These are phyloP conservation scores for Scylla paramamosain DNA, from an alignment of 1,140 invertebrate genomes.

Conservation along the genomic window DNA sequence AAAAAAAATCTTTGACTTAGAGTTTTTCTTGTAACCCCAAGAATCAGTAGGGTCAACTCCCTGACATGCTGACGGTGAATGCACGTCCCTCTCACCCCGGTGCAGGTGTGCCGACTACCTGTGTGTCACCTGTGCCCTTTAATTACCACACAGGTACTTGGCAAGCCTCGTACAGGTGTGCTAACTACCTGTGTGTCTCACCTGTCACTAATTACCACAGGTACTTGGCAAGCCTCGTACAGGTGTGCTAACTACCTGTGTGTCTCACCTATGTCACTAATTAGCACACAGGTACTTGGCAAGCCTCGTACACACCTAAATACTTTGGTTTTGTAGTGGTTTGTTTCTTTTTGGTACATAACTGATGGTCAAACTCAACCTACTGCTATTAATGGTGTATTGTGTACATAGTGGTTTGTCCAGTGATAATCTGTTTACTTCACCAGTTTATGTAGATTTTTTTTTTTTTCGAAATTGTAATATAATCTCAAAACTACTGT, in stretches of 20 bases:
- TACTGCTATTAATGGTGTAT: background rate
- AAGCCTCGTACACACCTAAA: conserved; percentile 48
- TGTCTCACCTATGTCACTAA: background rate
- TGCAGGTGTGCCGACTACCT: background rate
- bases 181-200: too few relatives aligned
- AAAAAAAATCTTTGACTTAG: too few relatives aligned
- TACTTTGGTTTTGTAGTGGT: conserved; percentile 23
- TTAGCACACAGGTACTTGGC: background rate
- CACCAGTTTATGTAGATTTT: background rate
- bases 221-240: too few relatives aligned
- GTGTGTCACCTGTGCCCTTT: background rate
- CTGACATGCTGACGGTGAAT: background rate
- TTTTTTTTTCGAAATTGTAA: background rate
- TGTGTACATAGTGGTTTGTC: background rate
- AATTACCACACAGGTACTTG: too few relatives aligned
- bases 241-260: too few relatives aligned
- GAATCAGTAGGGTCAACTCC: background rate
- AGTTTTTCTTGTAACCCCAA: background rate
- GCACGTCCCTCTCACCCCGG: background rate
- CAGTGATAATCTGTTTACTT: background rate
- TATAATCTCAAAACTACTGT: background rate
- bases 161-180: too few relatives aligned
- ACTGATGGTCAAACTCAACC: background rate
- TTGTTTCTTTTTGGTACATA: conserved; percentile 15
- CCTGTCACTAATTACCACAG: too few relatives aligned